Evolutionary conservation across 2,113 vertebrate species (phyloP).

Genomic region (Oenanthe melanoleuca): DNA sequence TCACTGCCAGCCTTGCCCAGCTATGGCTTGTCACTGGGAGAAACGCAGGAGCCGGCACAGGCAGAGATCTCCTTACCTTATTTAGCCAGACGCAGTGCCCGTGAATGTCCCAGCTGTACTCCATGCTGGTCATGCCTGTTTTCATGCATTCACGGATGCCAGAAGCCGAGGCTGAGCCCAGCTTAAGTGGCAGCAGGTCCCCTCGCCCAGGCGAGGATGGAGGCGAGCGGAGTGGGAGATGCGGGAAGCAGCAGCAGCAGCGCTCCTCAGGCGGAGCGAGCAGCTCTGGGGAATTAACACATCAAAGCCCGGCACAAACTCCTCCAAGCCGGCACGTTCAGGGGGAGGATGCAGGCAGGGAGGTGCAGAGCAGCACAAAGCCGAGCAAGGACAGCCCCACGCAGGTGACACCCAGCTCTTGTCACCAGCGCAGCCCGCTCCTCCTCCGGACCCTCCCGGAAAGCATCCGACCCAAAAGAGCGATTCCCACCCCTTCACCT

Average conservation of each 20-base stretch:
- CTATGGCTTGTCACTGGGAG: background rate
- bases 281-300: conserved; percentile 58
- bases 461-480: background rate
- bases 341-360: background rate
- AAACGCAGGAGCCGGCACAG: background rate
- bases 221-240: background rate
- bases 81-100: conserved; percentile 62
- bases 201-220: background rate
- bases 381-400: background rate
- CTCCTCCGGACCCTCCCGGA: background rate
- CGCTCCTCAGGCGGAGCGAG: conserved; percentile 24
- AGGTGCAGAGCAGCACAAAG: background rate
- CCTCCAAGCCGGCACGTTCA: background rate
- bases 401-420: background rate
- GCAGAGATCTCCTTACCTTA: conserved; percentile 54
- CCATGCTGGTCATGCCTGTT: conserved; percentile 35
- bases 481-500: background rate
- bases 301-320: conserved; percentile 53
- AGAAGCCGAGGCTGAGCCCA: background rate
- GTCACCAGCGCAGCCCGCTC: background rate
- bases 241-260: conserved; percentile 14
- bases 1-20: background rate
- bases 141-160: background rate
- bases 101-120: conserved; percentile 66
- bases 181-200: background rate